phyloP scores from a whole-genome alignment of 2,113 vertebrate species.

The Aplodontia rufa region DNA sequence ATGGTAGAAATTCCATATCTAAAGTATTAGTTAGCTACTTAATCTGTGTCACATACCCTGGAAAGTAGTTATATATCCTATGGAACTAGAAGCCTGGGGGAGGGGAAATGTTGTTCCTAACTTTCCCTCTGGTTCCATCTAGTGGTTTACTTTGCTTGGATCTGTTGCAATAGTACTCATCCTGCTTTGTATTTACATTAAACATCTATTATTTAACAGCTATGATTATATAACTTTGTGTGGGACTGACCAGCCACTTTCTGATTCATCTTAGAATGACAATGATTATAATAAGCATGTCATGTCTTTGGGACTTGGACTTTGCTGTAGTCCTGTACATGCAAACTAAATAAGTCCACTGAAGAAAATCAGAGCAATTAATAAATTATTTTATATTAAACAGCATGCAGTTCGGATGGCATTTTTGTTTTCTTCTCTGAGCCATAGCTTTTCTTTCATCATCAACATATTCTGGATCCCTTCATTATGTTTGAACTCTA shows the following conservation, averaged over 20 bases:
- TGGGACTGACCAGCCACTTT: not conserved
- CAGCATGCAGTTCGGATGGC: not conserved
- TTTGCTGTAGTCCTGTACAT: not conserved
- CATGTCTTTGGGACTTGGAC: not conserved
- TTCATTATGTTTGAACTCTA: not conserved
- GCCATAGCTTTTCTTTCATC: not conserved
- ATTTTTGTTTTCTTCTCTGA: not conserved
- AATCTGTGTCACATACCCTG: not conserved
- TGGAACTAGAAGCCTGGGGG: not conserved
- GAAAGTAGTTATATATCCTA: not conserved
- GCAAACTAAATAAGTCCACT: not conserved
- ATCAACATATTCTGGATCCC: not conserved
- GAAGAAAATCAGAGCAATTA: not conserved
- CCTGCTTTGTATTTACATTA: conserved; percentile 26
- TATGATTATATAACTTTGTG: not conserved
- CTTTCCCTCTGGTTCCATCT: conserved; percentile 59
- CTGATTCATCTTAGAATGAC: not conserved
- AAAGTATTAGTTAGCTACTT: not conserved
- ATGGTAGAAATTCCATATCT: not conserved
- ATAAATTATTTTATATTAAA: conserved; percentile 22
- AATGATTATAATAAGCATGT: not conserved
- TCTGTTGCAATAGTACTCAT: not conserved
- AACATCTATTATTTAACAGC: not conserved
- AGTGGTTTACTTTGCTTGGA: not conserved
- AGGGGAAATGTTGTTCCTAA: not conserved